These are phyloP conservation scores for Chesias legatella DNA, from an alignment of 2,888 invertebrate genomes.

Conservation along the genomic window DNA sequence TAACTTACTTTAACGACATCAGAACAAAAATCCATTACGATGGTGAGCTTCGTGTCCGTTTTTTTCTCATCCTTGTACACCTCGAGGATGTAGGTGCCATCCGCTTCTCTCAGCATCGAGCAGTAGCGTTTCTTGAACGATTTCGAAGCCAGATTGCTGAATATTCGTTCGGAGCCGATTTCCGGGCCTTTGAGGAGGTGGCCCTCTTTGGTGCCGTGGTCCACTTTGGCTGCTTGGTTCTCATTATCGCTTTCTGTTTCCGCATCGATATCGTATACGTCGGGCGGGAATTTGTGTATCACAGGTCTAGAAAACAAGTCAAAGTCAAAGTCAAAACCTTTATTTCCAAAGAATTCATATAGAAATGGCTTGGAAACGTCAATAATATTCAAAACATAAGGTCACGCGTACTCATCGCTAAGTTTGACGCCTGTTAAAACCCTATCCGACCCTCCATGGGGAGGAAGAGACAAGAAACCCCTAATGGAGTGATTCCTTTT, in stretches of 20 bases:
- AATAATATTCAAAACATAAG: too few relatives aligned
- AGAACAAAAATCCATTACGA: constrained; percentile 96
- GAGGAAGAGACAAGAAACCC: too few relatives aligned
- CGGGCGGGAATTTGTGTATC: constrained; percentile 81
- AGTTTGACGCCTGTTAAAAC: too few relatives aligned
- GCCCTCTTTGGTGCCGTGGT: constrained; percentile 93
- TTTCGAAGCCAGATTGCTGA: constrained; percentile 94
- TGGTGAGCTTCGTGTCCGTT: constrained; percentile 93
- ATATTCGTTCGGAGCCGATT: constrained; percentile 93
- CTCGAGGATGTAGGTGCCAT: constrained; percentile 94
- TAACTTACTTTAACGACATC: constrained; percentile 91
- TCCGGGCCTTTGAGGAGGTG: constrained; percentile 95
- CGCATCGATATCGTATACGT: constrained; percentile 94
- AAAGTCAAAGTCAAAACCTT: too few relatives aligned
- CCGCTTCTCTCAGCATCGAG: constrained; percentile 93
- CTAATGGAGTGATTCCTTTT: too few relatives aligned
- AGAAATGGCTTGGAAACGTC: too few relatives aligned
- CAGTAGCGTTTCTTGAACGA: constrained; percentile 95
- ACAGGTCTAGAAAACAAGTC: constrained; percentile 49
- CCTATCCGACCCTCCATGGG: too few relatives aligned
- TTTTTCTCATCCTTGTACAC: constrained; percentile 96
- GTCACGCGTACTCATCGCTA: too few relatives aligned
- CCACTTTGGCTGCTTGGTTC: constrained; percentile 83
- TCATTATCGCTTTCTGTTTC: constrained; percentile 91
- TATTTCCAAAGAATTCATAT: too few relatives aligned